These are phyloP conservation scores for Odobenus rosmarus DNA, from an alignment of 2,113 vertebrate species.

Conservation along the genomic window DNA sequence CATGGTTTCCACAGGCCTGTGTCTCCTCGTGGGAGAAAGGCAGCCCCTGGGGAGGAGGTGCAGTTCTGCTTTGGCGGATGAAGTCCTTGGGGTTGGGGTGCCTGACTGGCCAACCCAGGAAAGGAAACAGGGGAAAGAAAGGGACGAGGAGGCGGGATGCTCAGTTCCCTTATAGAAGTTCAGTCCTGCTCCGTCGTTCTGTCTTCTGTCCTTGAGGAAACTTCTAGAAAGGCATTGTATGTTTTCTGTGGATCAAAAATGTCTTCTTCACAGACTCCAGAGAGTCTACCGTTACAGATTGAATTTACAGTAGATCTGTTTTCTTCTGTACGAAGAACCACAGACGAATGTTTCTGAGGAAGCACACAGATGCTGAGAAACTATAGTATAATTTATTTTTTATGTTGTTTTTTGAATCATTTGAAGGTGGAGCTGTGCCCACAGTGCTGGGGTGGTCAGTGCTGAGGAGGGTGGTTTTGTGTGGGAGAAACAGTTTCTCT, in stretches of 20 bases:
- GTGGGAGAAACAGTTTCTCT: not conserved
- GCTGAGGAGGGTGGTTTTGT: not conserved
- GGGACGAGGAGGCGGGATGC: not conserved
- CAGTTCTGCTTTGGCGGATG: not conserved
- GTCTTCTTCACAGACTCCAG: not conserved
- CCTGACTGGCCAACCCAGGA: not conserved
- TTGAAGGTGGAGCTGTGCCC: not conserved
- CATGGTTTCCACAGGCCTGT: not conserved
- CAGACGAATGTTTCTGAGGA: not conserved
- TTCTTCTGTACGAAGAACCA: not conserved
- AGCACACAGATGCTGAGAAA: not conserved
- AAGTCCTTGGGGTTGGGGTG: not conserved
- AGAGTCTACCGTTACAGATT: not conserved
- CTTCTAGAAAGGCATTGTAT: not conserved
- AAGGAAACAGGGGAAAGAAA: not conserved
- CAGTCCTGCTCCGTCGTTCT: not conserved
- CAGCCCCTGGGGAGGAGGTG: not conserved
- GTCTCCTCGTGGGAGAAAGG: not conserved
- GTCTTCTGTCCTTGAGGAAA: slow-evolving; percentile 9
- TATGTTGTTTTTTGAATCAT: not conserved
- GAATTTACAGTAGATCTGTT: not conserved
- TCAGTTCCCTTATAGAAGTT: not conserved
- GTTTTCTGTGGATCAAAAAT: not conserved
- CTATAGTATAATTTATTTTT: not conserved
- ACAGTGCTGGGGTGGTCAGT: not conserved